Percentiles rank a stretch among this genome's conserved stretches.
These are phyloP conservation scores for Cavia aperea DNA, from an alignment of 2,113 vertebrate species.

Conservation along the genomic window DNA sequence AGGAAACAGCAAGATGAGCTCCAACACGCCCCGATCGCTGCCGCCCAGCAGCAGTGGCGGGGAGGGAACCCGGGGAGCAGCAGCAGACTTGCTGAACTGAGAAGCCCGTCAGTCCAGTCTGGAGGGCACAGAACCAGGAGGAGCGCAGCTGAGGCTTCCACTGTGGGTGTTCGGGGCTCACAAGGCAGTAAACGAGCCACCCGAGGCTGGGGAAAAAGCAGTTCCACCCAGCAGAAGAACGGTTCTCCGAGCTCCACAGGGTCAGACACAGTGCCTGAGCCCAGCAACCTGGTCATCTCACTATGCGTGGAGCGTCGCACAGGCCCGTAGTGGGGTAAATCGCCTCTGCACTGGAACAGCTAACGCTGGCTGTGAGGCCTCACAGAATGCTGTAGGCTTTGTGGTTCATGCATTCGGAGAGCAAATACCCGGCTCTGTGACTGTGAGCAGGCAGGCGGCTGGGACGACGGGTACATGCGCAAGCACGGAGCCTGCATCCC, in stretches of 20 bases:
- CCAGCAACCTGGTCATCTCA: background rate
- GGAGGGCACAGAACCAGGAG: background rate
- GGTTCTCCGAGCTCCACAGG: background rate
- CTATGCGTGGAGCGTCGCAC: background rate
- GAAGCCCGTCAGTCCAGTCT: background rate
- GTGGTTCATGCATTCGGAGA: background rate
- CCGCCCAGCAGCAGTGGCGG: background rate
- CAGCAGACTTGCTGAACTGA: background rate
- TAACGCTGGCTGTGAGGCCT: background rate
- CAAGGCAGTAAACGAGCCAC: background rate
- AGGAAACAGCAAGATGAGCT: background rate
- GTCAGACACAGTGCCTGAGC: background rate
- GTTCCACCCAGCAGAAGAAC: background rate
- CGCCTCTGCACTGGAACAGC: background rate
- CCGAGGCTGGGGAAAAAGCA: background rate
- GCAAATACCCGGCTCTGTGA: background rate
- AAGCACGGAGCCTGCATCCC: background rate
- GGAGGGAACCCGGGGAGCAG: rapidly evolving
- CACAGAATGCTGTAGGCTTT: background rate
- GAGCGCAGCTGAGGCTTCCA: background rate
- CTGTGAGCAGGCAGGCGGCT: background rate
- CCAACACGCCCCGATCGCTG: background rate
- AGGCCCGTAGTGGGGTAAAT: background rate
- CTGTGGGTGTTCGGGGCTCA: background rate
- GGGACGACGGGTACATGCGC: background rate